Evolutionary conservation across 2,888 invertebrate genomes (phyloP), one percentile per base, ranked within the genome.

Genomic region (Ctenicera cuprea): DNA sequence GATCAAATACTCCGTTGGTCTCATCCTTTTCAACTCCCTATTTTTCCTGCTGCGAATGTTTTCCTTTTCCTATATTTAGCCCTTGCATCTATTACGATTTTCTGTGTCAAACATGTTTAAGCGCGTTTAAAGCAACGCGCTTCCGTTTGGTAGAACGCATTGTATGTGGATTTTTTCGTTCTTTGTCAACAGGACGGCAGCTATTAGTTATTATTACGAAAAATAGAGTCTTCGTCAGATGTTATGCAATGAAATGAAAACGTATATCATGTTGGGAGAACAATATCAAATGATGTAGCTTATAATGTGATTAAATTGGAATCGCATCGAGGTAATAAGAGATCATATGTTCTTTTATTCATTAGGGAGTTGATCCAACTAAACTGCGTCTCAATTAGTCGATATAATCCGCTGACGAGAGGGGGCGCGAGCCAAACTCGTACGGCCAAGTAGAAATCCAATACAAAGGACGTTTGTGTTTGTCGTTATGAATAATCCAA

Each of bases 401-500:
- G 63, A 67, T 71, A 65, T 73, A 75, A 71, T 75, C 75, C 72
- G 68, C 63, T 75, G 77, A 75, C 74, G 72, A 76, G 69, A 65
- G 62, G 48, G 41, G 62, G 63, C n/a, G 43, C 22, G 66, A 62
- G 54, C 57, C 66, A 63, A 74, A 65, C 70, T 71, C 67, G 61
- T 67, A 71, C 71, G 74, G 66, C 66, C 67, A 65, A 71, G 70
- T 75, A 65, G 71, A 75, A 71, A 75, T 69, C 61, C 75, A 77
- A 79, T 76, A 76, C 75, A 78, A 76, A 78, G 76, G 75, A 73
- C 76, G 73, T 75, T 76, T 78, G 74, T 78, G 75, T 75, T 73
- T 76, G 70, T 74, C 73, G 72, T 77, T 76, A 72, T 75, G 78
- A 76, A 78, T 80, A 80, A 80, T 79, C 79, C 76, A 79, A 78